Conservation (phyloP, 2,113 vertebrate species). For the Lipotes vexillifer region DNA sequence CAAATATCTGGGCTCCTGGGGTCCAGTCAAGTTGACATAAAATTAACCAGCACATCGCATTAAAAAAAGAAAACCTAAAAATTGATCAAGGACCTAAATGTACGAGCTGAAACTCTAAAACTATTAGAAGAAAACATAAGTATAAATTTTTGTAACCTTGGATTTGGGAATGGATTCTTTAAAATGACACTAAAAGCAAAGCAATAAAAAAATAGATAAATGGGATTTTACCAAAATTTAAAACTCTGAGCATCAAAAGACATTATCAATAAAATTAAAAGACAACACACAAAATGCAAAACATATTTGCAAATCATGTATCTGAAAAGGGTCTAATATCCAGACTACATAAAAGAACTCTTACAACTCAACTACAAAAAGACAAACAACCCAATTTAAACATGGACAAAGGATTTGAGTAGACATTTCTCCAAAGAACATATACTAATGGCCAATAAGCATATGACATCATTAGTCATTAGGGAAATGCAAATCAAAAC, state of each 20-base stretch:
- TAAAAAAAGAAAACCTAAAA: background rate
- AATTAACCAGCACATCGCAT: background rate
- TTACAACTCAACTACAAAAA: constrained; percentile 7
- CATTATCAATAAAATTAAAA: background rate
- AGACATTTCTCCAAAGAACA: background rate
- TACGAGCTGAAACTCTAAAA: background rate
- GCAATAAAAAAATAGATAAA: background rate
- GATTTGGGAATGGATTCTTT: background rate
- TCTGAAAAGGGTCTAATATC: background rate
- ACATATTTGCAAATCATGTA: background rate
- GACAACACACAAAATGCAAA: background rate
- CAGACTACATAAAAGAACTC: background rate
- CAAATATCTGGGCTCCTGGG: background rate
- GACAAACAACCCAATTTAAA: background rate
- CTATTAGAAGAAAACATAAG: background rate
- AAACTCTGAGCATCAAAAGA: background rate
- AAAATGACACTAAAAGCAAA: background rate
- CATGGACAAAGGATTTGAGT: background rate
- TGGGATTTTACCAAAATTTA: background rate
- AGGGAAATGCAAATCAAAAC: background rate
- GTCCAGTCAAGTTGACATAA: background rate
- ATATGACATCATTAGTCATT: background rate
- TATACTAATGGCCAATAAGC: background rate
- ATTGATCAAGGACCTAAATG: background rate
- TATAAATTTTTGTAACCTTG: background rate